Conservation (phyloP, 2,113 vertebrate genomes). For the Protobothrops mucrosquamatus region DNA sequence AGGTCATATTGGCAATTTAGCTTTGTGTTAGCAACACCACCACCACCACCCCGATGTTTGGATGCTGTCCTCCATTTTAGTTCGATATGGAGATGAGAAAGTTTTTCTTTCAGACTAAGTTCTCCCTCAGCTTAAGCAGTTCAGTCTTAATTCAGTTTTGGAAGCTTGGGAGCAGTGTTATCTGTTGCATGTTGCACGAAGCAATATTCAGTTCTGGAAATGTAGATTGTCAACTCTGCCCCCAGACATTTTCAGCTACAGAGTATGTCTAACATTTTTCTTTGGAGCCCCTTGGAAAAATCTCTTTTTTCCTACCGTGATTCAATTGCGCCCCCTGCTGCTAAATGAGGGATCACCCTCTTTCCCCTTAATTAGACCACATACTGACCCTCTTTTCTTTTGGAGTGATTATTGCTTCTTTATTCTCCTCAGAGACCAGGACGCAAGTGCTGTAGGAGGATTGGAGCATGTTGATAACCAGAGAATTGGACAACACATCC, state of each 20-base stretch:
- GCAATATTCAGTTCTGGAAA: neutral
- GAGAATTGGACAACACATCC: conserved; percentile 88
- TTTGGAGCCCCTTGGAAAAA: neutral
- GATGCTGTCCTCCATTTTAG: neutral
- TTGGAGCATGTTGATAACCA: conserved; percentile 93
- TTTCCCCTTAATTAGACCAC: neutral
- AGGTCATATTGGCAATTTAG: neutral
- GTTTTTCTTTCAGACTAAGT: neutral
- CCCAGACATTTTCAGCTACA: neutral
- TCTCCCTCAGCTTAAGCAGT: neutral
- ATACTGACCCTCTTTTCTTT: conserved; percentile 81
- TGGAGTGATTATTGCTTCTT: conserved; percentile 80
- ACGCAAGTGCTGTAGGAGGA: conserved; percentile 90
- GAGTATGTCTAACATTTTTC: too few relatives aligned
- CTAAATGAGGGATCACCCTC: neutral
- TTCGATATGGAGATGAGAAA: neutral
- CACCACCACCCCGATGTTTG: neutral
- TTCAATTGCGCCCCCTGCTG: conserved; percentile 50
- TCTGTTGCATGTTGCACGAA: neutral
- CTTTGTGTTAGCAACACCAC: neutral
- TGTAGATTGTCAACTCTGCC: neutral
- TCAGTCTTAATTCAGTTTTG: neutral
- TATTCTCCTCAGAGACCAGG: conserved; percentile 91
- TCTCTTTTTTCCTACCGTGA: neutral
- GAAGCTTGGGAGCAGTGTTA: neutral